Percentiles rank a stretch among this genome's conserved stretches.
These are phyloP conservation scores for Harmothoe impar DNA, from an alignment of 2,888 invertebrate genomes.

Conservation along the genomic window DNA sequence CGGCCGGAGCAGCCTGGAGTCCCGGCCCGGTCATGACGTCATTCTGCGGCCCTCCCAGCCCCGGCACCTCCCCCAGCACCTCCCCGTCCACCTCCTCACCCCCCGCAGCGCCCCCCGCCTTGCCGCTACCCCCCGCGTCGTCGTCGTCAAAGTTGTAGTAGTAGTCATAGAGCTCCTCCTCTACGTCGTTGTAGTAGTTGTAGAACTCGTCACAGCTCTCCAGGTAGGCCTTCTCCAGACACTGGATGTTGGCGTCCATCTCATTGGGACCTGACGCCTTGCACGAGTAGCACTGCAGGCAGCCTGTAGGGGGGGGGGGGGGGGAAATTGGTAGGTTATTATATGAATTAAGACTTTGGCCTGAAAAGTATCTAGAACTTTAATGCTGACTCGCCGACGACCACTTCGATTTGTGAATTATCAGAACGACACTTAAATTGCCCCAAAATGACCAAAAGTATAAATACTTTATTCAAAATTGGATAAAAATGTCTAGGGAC, in stretches of 20 bases:
- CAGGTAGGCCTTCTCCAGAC: conserved; percentile 68
- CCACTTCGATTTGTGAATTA: too few relatives aligned
- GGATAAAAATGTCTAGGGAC: too few relatives aligned
- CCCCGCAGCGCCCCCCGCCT: too few relatives aligned
- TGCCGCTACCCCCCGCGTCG: background rate
- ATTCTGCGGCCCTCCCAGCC: background rate
- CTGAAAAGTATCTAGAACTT: too few relatives aligned
- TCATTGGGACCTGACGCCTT: conserved; percentile 68
- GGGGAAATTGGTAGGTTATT: background rate
- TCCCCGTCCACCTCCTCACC: background rate
- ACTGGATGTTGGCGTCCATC: conserved; percentile 70
- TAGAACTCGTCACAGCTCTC: conserved; percentile 72
- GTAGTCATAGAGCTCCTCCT: conserved; percentile 63
- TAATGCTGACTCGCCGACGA: too few relatives aligned
- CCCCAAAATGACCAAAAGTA: too few relatives aligned
- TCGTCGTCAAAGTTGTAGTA: conserved; percentile 65
- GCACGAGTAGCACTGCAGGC: conserved; percentile 70
- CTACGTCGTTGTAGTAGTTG: conserved; percentile 69
- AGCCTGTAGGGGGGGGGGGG: background rate
- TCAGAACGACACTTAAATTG: too few relatives aligned
- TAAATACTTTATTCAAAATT: too few relatives aligned
- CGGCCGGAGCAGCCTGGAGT: background rate
- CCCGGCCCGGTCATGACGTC: background rate
- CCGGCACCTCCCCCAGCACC: background rate
- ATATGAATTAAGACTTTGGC: background rate